Percentiles rank a stretch among this genome's conserved stretches.
Evolutionary conservation across 2,888 invertebrate species (phyloP).

Genomic region (Herminia tarsipennalis): DNA sequence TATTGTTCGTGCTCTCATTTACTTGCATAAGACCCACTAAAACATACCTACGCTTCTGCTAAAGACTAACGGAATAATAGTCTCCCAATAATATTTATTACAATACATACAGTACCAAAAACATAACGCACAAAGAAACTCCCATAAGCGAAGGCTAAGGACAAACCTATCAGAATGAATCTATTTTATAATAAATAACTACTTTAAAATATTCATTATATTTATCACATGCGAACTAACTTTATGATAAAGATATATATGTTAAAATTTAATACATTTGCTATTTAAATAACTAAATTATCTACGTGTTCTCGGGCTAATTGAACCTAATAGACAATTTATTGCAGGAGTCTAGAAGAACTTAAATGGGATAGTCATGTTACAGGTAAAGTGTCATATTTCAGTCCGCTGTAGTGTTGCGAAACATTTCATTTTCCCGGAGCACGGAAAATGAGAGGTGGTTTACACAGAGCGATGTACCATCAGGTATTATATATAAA

Average conservation of each 20-base stretch:
- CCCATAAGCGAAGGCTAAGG: too few species aligned
- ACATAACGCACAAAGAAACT: too few species aligned
- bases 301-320: not conserved
- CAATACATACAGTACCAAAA: too few species aligned
- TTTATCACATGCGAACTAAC: too few species aligned
- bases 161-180: too few species aligned
- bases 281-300: not conserved
- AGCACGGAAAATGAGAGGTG: slow-evolving; percentile 15
- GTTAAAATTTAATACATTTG: not conserved
- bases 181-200: too few species aligned
- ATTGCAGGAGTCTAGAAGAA: slow-evolving; percentile 12
- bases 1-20: too few species aligned
- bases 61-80: too few species aligned
- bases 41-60: too few species aligned
- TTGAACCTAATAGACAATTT: slow-evolving; percentile 13
- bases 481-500: slow-evolving; percentile 11
- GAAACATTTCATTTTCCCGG: slow-evolving; percentile 10
- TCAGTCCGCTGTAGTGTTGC: slow-evolving; percentile 18
- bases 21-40: too few species aligned
- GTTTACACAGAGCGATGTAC: slow-evolving; percentile 13
- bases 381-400: slow-evolving; percentile 20
- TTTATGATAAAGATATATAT: not conserved
- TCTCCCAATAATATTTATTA: too few species aligned
- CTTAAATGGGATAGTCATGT: slow-evolving; percentile 34
- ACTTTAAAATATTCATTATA: too few species aligned